A percentile compares a stretch with the other conserved stretches of the same genome.
These are phyloP conservation scores for Ceriagrion tenellum DNA, from an alignment of 2,888 invertebrate species.

Conservation along the genomic window DNA sequence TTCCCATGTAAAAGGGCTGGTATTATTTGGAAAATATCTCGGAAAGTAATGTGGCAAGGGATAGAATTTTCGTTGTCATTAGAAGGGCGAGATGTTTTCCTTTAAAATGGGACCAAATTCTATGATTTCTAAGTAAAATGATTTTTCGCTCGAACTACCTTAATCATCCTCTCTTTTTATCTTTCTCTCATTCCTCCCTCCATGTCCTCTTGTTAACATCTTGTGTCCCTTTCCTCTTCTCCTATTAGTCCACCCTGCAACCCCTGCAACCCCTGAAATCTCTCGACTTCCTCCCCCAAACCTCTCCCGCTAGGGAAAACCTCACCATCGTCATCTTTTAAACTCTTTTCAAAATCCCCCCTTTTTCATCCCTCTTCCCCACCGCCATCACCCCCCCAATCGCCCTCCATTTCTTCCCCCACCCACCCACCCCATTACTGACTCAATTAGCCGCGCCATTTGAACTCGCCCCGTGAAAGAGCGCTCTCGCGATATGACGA, in stretches of 20 bases:
- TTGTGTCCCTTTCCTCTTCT: no score
- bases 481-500: conserved; percentile 18
- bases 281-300: background rate
- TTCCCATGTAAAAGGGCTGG: no score
- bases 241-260: no score
- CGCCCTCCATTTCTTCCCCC: no score
- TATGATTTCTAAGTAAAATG: no score
- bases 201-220: background rate
- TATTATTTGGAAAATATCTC: no score
- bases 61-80: no score
- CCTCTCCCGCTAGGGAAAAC: background rate
- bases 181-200: background rate
- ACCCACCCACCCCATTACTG: background rate
- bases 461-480: conserved; percentile 39
- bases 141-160: no score
- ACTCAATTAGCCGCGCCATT: conserved; percentile 57
- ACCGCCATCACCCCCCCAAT: background rate
- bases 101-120: no score
- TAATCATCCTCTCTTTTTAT: background rate
- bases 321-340: background rate
- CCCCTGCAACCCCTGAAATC: background rate
- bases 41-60: no score
- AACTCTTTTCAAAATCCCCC: background rate
- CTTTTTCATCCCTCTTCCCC: background rate
- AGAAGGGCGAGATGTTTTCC: no score